These are phyloP conservation scores for Dyspetes luteomarginatus DNA, from an alignment of 2,888 invertebrate species.

Conservation along the genomic window DNA sequence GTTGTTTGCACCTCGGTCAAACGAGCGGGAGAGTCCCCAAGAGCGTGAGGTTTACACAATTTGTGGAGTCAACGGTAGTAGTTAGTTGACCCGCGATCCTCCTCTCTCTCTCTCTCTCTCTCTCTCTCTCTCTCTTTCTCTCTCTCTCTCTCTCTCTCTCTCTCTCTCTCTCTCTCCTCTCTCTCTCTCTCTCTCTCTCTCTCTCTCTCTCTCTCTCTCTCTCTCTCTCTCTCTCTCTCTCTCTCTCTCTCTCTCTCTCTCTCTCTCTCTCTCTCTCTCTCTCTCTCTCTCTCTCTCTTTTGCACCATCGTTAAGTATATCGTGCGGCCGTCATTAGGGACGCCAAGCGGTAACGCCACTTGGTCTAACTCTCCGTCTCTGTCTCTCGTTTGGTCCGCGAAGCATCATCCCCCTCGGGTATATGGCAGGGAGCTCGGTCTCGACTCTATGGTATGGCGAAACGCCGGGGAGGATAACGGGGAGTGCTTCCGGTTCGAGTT, in stretches of 20 bases:
- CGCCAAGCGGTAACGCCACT: constrained; percentile 29
- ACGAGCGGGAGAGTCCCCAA: constrained; percentile 43
- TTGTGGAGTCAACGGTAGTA: constrained; percentile 63
- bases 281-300: background rate
- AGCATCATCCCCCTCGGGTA: constrained; percentile 44
- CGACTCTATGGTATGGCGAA: constrained; percentile 53
- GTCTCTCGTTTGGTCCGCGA: constrained; percentile 32
- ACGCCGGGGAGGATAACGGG: constrained; percentile 71
- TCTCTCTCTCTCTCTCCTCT: background rate
- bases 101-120: background rate
- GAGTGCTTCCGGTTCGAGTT: constrained; percentile 78
- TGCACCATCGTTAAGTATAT: constrained; percentile 61
- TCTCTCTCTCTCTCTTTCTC: background rate
- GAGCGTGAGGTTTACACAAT: constrained; percentile 61
- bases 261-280: background rate
- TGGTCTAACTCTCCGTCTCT: constrained; percentile 1
- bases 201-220: background rate
- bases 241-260: background rate
- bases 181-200: background rate
- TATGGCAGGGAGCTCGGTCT: constrained; percentile 29
- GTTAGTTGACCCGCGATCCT: constrained; percentile 50
- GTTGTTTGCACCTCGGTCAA: constrained; percentile 55
- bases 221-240: background rate
- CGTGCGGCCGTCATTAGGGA: constrained; percentile 66
- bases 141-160: background rate